A percentile compares a stretch with the other conserved stretches of the same genome.
These are phyloP conservation scores for Drosophila rhopaloa DNA, from an alignment of 1,140 invertebrate species.

Conservation along the genomic window DNA sequence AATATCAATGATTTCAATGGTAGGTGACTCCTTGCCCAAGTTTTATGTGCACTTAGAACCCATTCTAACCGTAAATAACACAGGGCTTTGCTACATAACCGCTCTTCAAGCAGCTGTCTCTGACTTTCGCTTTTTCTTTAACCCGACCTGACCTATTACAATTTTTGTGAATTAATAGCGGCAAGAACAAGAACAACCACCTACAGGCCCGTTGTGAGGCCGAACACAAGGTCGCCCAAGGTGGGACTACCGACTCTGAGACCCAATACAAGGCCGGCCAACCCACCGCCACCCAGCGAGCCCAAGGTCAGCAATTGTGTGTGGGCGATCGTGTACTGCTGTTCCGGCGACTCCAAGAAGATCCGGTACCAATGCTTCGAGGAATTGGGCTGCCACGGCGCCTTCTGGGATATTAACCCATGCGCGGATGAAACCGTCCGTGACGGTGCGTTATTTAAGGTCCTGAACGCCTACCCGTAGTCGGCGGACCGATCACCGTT, in stretches of 20 bases:
- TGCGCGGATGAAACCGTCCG: conserved; percentile 86
- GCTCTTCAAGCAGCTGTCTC: neutral
- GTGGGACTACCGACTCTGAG: neutral
- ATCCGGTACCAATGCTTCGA: conserved; percentile 88
- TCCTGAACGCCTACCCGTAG: conserved; percentile 28
- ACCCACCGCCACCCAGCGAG: conserved; percentile 18
- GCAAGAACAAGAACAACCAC: too few relatives aligned
- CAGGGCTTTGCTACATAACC: conserved; percentile 23
- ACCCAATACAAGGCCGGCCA: conserved; percentile 36
- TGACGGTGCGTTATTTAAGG: conserved; percentile 49
- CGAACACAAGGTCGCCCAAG: neutral
- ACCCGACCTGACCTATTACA: conserved; percentile 18
- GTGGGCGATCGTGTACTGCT: conserved; percentile 89
- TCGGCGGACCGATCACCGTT: neutral
- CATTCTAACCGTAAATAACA: conserved; percentile 29
- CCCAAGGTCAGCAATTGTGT: conserved; percentile 86
- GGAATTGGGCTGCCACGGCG: conserved; percentile 87
- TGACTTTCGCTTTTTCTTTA: conserved; percentile 22
- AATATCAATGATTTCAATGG: too few relatives aligned
- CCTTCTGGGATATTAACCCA: conserved; percentile 87
- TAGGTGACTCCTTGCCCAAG: too few relatives aligned
- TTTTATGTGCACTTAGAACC: neutral
- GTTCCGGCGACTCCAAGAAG: conserved; percentile 83
- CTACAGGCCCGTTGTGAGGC: too few relatives aligned
- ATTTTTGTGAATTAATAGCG: conserved; percentile 22